Evolutionary conservation across 2,113 vertebrate species (phyloP).

Genomic region (Carassius carassius): DNA sequence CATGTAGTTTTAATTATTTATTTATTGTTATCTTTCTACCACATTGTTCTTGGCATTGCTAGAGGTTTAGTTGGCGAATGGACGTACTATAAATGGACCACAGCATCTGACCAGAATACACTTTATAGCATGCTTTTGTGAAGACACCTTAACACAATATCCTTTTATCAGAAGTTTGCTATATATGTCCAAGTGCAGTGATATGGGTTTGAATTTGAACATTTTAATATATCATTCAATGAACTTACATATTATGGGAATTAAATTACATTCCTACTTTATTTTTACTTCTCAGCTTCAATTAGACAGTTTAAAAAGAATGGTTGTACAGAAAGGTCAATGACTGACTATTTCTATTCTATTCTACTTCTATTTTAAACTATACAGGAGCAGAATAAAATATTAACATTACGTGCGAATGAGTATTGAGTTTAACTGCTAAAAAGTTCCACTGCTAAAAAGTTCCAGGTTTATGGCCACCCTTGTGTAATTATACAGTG

Average conservation of each 20-base stretch:
- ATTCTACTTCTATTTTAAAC: background rate
- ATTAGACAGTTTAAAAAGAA: background rate
- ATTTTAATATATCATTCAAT: background rate
- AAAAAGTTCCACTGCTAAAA: background rate
- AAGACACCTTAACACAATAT: background rate
- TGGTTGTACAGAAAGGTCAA: no score
- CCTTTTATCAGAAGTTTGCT: background rate
- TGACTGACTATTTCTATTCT: no score
- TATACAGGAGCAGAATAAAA: background rate
- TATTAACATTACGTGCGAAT: background rate
- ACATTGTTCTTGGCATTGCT: background rate
- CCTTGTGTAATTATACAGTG: background rate
- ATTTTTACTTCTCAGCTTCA: background rate
- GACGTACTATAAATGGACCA: background rate
- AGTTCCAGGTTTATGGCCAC: background rate
- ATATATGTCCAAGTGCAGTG: background rate
- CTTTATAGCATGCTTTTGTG: background rate
- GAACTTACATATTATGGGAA: background rate
- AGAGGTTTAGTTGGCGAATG: background rate
- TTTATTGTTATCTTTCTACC: background rate
- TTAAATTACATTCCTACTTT: background rate
- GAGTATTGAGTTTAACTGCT: background rate
- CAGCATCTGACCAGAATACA: background rate
- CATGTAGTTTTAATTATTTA: background rate
- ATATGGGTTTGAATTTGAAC: background rate